Evolutionary conservation across 2,113 vertebrate genomes (phyloP).

Genomic region (Malurus melanocephalus): DNA sequence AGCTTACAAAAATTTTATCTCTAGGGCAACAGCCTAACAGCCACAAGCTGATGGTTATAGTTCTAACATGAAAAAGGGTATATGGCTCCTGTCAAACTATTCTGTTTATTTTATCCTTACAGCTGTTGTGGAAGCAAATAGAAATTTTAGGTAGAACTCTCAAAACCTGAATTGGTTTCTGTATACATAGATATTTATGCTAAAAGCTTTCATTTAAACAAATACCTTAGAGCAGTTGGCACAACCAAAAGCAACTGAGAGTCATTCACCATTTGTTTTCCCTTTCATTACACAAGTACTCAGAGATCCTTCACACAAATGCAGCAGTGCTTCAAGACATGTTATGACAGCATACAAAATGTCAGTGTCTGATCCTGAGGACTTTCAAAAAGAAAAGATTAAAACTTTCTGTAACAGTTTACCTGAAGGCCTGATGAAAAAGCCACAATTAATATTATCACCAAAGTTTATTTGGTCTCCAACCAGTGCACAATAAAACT

Average conservation of each 20-base stretch:
- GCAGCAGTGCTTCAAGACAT: background rate
- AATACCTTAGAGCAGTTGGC: slow-evolving; percentile 14
- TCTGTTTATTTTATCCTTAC: slow-evolving; percentile 10
- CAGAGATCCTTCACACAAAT: background rate
- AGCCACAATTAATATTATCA: background rate
- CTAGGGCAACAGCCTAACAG: background rate
- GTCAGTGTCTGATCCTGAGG: background rate
- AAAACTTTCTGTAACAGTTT: background rate
- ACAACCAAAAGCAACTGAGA: background rate
- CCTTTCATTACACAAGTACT: background rate
- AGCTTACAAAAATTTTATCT: background rate
- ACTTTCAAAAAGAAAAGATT: background rate
- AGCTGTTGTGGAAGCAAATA: slow-evolving; percentile 4
- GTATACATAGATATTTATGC: background rate
- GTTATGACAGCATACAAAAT: background rate
- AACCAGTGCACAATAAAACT: background rate
- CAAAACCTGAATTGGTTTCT: slow-evolving; percentile 31
- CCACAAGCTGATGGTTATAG: slow-evolving; percentile 4
- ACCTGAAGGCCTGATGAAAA: background rate
- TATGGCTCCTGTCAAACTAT: slow-evolving; percentile 18
- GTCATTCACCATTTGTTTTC: slow-evolving; percentile 11
- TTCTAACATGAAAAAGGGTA: background rate
- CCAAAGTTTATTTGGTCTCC: background rate
- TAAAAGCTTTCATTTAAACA: slow-evolving; percentile 39
- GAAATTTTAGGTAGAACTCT: slow-evolving; percentile 27